phyloP scores from a whole-genome alignment of 2,797 vertebrate species.

The Gymnocypris eckloni region DNA sequence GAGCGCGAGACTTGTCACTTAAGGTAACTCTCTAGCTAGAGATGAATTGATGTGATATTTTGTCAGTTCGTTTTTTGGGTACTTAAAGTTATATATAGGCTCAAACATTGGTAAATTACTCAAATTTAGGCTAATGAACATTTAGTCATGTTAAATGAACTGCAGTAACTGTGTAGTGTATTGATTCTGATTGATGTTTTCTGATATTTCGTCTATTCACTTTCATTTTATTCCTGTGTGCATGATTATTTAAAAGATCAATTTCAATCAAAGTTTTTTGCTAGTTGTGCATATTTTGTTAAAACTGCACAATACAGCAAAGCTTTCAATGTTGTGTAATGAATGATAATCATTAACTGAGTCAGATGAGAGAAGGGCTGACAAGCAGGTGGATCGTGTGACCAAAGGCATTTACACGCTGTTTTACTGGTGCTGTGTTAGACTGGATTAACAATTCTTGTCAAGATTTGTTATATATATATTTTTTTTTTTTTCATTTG shows the following conservation, averaged over 20 bases:
- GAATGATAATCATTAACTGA: slow-evolving; percentile 73
- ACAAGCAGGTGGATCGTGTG: slow-evolving; percentile 56
- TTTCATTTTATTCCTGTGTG: neutral
- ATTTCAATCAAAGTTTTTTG: neutral
- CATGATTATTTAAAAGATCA: neutral
- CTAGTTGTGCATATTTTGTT: neutral
- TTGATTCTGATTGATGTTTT: neutral
- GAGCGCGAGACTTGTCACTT: slow-evolving; percentile 6
- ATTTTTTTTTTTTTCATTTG: neutral
- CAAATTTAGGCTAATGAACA: neutral
- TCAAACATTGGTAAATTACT: neutral
- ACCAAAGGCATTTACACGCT: slow-evolving; percentile 1
- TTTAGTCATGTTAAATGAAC: neutral
- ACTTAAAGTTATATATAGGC: neutral
- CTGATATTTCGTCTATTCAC: neutral
- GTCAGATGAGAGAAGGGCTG: slow-evolving; percentile 72
- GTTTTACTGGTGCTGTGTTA: neutral
- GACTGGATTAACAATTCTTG: neutral
- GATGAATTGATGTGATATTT: neutral
- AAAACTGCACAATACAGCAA: slow-evolving; percentile 5
- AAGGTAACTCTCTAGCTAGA: slow-evolving; percentile 43
- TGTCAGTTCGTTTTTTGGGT: neutral
- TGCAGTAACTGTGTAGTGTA: neutral
- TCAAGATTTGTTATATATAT: neutral
- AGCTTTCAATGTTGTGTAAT: slow-evolving; percentile 24